Evolutionary conservation across 2,888 invertebrate genomes (phyloP).

Genomic region (Sipha maydis): DNA sequence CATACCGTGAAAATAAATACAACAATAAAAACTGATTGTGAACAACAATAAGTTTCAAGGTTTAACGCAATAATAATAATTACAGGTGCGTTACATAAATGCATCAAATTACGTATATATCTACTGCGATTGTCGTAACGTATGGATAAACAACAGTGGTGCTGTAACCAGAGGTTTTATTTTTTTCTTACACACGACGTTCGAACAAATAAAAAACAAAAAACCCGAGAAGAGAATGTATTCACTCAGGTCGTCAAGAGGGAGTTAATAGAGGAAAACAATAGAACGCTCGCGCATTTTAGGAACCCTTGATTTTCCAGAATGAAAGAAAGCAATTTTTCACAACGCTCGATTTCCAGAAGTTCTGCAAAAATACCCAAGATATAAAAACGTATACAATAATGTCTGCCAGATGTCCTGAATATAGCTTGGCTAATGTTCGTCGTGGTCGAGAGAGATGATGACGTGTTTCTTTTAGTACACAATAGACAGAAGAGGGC

Average conservation of each 20-base stretch:
- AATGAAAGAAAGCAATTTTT: constrained; percentile 31
- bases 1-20: constrained; percentile 15
- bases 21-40: constrained; percentile 33
- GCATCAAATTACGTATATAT: constrained; percentile 46
- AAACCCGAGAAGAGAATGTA: constrained; percentile 1
- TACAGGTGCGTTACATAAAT: constrained; percentile 54
- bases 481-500: constrained; percentile 37
- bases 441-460: neutral
- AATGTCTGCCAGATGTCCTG: constrained; percentile 20
- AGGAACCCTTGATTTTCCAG: constrained; percentile 38
- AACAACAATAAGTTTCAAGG: constrained; percentile 53
- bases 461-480: constrained; percentile 1
- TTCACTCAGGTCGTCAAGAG: neutral
- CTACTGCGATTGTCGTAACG: constrained; percentile 16
- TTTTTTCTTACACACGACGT: neutral
- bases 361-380: neutral
- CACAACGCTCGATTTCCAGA: constrained; percentile 9
- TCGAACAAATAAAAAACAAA: constrained; percentile 10
- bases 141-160: constrained; percentile 27
- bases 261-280: constrained; percentile 1
- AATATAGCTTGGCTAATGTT: neutral
- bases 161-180: constrained; percentile 25
- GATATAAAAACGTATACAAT: neutral
- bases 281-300: neutral
- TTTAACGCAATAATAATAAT: constrained; percentile 56